phyloP scores from a whole-genome alignment of 2,888 invertebrate genomes.

The Acrobasis repandana region DNA sequence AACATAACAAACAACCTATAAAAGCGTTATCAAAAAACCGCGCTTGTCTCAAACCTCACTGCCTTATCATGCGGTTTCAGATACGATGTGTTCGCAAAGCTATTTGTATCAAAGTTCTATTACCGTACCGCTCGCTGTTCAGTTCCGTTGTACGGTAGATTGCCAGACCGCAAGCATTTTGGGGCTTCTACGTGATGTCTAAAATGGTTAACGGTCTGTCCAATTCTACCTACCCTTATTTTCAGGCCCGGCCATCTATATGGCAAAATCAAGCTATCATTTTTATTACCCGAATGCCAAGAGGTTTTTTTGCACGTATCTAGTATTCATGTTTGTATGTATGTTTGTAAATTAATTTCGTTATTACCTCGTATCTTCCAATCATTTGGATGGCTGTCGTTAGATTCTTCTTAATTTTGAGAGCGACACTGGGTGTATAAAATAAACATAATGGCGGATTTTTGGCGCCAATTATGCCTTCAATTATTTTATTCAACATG shows the following conservation, averaged over 20 bases:
- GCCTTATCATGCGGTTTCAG: slow-evolving; percentile 45
- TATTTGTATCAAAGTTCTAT: slow-evolving; percentile 46
- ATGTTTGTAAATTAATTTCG: too few relatives aligned
- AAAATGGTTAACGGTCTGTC: not conserved
- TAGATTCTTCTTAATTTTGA: too few relatives aligned
- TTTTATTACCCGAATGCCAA: too few relatives aligned
- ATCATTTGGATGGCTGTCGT: too few relatives aligned
- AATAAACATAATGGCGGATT: too few relatives aligned
- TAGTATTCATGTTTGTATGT: too few relatives aligned
- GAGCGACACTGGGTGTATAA: too few relatives aligned
- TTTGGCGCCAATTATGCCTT: too few relatives aligned
- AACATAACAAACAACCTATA: slow-evolving; percentile 17
- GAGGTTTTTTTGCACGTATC: too few relatives aligned
- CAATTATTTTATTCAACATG: too few relatives aligned
- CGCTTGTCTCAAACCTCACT: slow-evolving; percentile 37
- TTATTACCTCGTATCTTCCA: too few relatives aligned
- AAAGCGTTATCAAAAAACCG: slow-evolving; percentile 42
- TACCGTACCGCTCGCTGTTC: slow-evolving; percentile 39
- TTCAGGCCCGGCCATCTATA: not conserved
- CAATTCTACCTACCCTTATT: not conserved
- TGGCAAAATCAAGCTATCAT: too few relatives aligned
- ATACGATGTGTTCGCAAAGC: slow-evolving; percentile 39
- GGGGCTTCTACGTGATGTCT: not conserved
- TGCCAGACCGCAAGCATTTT: slow-evolving; percentile 28
- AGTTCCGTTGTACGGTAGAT: slow-evolving; percentile 35